Base-by-base conservation (phyloP, 2,113 vertebrate species). In the Zosterops lateralis region DNA sequence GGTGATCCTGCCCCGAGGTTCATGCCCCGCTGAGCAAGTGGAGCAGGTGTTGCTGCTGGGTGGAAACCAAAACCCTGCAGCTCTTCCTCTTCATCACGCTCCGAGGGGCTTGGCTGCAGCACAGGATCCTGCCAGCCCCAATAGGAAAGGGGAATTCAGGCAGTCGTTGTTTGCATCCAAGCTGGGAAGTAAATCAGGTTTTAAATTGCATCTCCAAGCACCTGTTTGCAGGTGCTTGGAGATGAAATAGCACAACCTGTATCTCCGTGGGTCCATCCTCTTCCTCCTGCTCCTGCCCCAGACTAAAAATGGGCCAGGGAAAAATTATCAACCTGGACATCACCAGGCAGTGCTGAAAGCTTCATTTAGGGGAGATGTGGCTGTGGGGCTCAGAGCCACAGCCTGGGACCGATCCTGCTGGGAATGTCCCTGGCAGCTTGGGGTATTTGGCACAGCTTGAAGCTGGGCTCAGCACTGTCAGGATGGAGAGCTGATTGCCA, bases 31-130 rank as follows among this genome's bases (percentile, higher is more conserved):
- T 58, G 18, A 79, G 87, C 74, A 1, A 68, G 94, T 3, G 4
- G 91, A 91, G 68, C 94, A 80, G 79, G 91, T 91, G 71, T 14
- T 50, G 67, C 78, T 87, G 26, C 72, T 83, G 84, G 79, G 67
- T 83, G 84, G 64, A 50, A 73, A 78, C 44, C 42, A 54, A 28
- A 86, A 18, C 47, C 62, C 56, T 2, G 4, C 0, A 1, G 56
- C 82, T 95, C 78, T 90, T 87, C 74, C 84, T 92, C 75, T 26
- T 31, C 18, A 2, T 12, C 5, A 15, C 0, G 3, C 3, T 31
- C 70, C 0, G 1, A 58, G 74, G 44, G 38, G 17, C 38, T 83
- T 18, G 12, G 81, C 61, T 64, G 78, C 14, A 5, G 44, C 1
- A 10, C 65, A 45, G 73, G 65, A 51, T 87, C 68, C 86, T 71